A percentile compares a stretch with the other conserved stretches of the same genome.
phyloP scores from a whole-genome alignment of 2,113 vertebrate genomes.

The Otocyon megalotis region DNA sequence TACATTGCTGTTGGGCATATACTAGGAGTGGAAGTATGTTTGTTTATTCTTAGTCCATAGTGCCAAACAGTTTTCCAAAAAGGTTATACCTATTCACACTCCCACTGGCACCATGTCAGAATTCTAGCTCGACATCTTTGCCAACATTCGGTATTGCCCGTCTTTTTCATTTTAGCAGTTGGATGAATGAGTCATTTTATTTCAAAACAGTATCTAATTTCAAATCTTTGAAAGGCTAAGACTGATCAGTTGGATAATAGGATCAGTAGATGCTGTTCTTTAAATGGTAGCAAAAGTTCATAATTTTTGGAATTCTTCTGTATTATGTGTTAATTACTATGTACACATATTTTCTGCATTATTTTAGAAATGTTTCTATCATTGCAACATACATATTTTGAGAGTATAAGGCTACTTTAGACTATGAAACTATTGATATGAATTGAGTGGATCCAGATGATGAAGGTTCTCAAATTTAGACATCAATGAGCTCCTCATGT shows the following conservation, averaged over 20 bases:
- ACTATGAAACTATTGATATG: neutral
- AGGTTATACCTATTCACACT: neutral
- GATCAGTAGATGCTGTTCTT: slow-evolving; percentile 5
- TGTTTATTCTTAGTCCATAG: neutral
- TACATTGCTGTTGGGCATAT: neutral
- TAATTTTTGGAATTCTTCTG: slow-evolving; percentile 33
- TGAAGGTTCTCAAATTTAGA: neutral
- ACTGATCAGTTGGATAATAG: neutral
- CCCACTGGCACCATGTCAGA: neutral
- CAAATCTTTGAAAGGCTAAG: slow-evolving; percentile 25
- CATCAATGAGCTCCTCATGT: neutral
- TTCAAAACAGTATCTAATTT: slow-evolving; percentile 27
- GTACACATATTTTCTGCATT: neutral
- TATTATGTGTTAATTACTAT: neutral
- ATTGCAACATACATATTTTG: slow-evolving; percentile 2
- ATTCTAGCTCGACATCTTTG: neutral
- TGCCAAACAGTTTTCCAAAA: slow-evolving; percentile 10
- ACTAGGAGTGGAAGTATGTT: neutral
- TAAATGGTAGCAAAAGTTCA: neutral
- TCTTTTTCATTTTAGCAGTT: neutral
- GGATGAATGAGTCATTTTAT: neutral
- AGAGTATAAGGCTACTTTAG: neutral
- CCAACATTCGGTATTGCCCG: neutral
- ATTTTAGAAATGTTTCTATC: neutral
- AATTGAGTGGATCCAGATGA: neutral